Evolutionary conservation across 2,113 vertebrate genomes (phyloP).

Genomic region (Labrus mixtus): DNA sequence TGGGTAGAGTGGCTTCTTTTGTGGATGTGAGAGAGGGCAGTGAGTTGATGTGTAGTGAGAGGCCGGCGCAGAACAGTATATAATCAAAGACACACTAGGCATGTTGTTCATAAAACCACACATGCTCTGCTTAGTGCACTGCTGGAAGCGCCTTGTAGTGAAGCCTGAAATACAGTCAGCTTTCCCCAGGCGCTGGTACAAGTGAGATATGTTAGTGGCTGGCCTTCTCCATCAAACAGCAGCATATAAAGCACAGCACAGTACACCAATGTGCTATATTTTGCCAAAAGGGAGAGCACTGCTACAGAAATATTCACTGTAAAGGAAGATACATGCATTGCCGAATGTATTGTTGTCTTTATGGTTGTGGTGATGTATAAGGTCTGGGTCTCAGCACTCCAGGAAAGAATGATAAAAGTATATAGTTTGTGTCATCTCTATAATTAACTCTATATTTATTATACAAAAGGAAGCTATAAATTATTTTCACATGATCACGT

Average conservation of each 20-base stretch:
- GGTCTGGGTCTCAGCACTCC: background rate
- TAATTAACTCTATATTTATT: conserved; percentile 8
- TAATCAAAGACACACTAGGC: conserved; percentile 58
- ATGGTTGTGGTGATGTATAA: conserved; percentile 11
- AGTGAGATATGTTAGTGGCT: conserved; percentile 68
- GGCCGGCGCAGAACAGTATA: background rate
- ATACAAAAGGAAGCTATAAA: conserved; percentile 7
- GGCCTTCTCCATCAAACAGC: conserved; percentile 61
- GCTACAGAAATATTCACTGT: conserved; percentile 46
- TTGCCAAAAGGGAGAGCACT: conserved; percentile 42
- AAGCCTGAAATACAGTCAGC: conserved; percentile 60
- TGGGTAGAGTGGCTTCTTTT: conserved; percentile 32
- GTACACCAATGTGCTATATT: conserved; percentile 34
- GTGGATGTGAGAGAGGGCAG: conserved; percentile 37
- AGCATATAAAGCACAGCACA: conserved; percentile 39
- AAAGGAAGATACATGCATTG: conserved; percentile 32
- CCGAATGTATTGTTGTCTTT: conserved; percentile 4
- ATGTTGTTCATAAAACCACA: conserved; percentile 62
- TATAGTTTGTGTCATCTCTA: conserved; percentile 1
- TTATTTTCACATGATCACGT: background rate
- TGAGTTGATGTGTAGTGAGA: conserved; percentile 31
- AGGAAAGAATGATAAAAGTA: background rate
- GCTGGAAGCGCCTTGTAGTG: conserved; percentile 60
- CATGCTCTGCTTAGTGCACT: conserved; percentile 36
- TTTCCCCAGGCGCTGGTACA: conserved; percentile 57